A percentile compares a stretch with the other conserved stretches of the same genome.
These are phyloP conservation scores for Syngnathus rostellatus DNA, from an alignment of 2,797 vertebrate genomes.

Conservation along the genomic window DNA sequence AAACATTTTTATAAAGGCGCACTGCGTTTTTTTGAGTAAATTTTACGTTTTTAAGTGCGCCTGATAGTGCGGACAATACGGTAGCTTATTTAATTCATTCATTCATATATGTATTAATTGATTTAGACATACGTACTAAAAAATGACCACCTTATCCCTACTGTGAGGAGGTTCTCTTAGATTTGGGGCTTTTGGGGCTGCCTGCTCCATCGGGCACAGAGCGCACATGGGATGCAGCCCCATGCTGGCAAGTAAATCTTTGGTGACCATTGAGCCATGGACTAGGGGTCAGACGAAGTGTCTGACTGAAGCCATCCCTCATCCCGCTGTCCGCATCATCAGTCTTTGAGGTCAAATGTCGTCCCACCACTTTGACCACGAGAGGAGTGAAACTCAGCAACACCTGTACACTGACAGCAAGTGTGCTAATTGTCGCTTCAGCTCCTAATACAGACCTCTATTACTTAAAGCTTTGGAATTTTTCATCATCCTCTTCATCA, in stretches of 20 bases:
- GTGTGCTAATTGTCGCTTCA: slow-evolving; percentile 16
- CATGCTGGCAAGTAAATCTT: slow-evolving; percentile 33
- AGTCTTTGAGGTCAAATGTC: slow-evolving; percentile 52
- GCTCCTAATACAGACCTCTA: background rate
- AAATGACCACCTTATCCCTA: no score
- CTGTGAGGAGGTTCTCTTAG: no score
- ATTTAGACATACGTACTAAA: no score
- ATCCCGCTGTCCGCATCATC: slow-evolving; percentile 57
- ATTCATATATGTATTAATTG: no score
- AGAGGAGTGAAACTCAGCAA: slow-evolving; percentile 45
- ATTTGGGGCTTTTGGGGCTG: no score
- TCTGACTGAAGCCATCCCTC: slow-evolving; percentile 60
- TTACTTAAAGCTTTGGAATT: background rate
- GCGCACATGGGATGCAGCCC: slow-evolving; percentile 8
- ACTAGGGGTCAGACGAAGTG: slow-evolving; percentile 46
- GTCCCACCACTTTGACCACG: slow-evolving; percentile 49
- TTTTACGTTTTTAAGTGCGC: no score
- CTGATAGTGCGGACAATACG: no score
- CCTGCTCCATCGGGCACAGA: no score
- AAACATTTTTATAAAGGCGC: no score
- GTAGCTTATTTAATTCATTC: no score
- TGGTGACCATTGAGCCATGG: slow-evolving; percentile 49
- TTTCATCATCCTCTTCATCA: no score
- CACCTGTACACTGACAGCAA: slow-evolving; percentile 42
- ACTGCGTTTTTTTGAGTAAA: no score